Percentiles rank a stretch among this genome's conserved stretches.
phyloP scores from a whole-genome alignment of 2,797 vertebrate genomes.

The Halcyon leucocephala region DNA sequence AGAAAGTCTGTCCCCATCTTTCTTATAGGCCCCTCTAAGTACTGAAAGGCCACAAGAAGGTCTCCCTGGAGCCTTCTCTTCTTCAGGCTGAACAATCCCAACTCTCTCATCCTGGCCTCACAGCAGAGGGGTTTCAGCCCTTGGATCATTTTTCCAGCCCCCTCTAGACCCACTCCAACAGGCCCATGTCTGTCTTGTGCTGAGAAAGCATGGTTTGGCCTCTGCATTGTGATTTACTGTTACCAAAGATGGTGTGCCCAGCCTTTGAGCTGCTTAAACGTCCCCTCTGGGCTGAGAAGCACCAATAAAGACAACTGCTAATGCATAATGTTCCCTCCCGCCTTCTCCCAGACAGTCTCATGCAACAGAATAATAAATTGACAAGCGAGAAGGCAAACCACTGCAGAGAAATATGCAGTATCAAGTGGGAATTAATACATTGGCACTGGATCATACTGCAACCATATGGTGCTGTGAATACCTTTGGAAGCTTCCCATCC shows the following conservation, averaged over 20 bases:
- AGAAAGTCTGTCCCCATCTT: too few relatives aligned
- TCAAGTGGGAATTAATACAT: background rate
- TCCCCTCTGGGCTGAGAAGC: background rate
- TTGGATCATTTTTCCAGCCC: background rate
- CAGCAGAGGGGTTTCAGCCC: background rate
- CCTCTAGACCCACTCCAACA: background rate
- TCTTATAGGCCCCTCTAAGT: too few relatives aligned
- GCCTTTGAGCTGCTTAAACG: background rate
- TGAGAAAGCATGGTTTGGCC: background rate
- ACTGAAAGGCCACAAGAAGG: background rate
- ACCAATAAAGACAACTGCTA: background rate
- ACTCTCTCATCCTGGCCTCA: background rate
- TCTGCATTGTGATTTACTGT: background rate
- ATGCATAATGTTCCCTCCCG: background rate
- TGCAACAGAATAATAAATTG: background rate
- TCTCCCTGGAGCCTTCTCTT: background rate
- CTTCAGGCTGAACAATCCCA: background rate
- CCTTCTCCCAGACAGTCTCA: background rate
- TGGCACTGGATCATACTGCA: background rate
- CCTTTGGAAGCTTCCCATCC: background rate
- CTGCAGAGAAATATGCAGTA: background rate
- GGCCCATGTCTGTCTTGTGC: background rate
- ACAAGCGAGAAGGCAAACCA: background rate
- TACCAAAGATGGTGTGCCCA: background rate
- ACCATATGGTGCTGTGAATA: background rate